Base-by-base conservation (phyloP, 2,113 vertebrate genomes). In the Tetraodon nigroviridis region DNA sequence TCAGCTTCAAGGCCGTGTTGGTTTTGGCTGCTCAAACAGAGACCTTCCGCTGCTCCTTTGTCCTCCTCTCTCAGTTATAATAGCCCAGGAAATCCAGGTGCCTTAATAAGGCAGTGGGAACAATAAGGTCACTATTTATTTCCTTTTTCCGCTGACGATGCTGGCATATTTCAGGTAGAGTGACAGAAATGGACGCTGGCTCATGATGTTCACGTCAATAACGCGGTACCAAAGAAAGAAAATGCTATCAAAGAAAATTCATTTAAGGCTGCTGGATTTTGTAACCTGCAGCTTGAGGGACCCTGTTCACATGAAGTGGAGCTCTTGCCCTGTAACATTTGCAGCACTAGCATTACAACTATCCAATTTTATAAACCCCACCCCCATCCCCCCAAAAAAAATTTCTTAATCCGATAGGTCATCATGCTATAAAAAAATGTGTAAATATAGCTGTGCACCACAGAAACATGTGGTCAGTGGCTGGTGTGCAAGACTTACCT, bases 41-140 rank as follows among this genome's bases (percentile, higher is more conserved):
- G 82, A 78, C 72, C 80, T 86, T 79, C 54, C 45, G 76, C 69
- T 72, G 76, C 75, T 73, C 80, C 79, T 63, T 65, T 8, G 66
- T 40, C 71, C 73, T 76, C 81, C 86, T 89, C 86, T 82, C 69
- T 88, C 83, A 88, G 66, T 83, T 81, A 82, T 88, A 90, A 89
- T 88, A 78, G 82, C 61, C 85, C 48, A 77, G 84, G 88, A 90
- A 91, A 89, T 87, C 84, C 80, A 75, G 77, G 84, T 73, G 78
- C 85, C 85, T 89, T 86, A 80, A 88, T 90, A 89, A 86, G 69
- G 87, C 76, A 83, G 86, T 62, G 45, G 83, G 79, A 71, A 77
- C 76, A 71, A 79, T 73, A 61, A 75, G 80, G 73, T 72, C 78
- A 71, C 79, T 78, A 69, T 73, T 79, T 76, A 81, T 83, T 37